Conservation (phyloP, 2,797 vertebrate genomes). For the Schizopygopsis pylzovi region DNA sequence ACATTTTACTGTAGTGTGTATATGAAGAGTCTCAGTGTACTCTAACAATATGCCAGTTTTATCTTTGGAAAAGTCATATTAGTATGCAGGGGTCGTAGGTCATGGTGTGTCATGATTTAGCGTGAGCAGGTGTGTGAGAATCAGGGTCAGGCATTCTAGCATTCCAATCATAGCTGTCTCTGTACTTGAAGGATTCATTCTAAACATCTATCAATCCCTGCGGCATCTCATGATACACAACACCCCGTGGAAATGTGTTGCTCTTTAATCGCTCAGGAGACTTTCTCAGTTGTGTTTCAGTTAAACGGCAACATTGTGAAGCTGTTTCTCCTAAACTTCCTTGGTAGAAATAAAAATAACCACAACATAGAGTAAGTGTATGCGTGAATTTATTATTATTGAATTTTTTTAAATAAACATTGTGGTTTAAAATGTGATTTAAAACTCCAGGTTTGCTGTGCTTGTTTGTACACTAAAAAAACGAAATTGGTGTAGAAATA, state of each 20-base stretch:
- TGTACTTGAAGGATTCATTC: neutral
- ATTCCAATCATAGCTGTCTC: slow-evolving; percentile 7
- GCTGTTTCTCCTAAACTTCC: neutral
- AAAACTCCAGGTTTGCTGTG: neutral
- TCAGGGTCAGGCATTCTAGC: neutral
- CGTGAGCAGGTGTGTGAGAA: neutral
- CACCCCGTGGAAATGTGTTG: neutral
- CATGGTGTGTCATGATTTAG: neutral
- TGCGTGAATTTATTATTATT: no score
- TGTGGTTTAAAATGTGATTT: no score
- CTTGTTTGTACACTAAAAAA: neutral
- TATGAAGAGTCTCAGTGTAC: neutral
- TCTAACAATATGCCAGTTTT: neutral
- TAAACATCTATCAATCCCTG: neutral
- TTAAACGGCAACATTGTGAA: neutral
- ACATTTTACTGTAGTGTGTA: neutral
- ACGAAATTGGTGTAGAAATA: neutral
- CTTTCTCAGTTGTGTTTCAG: neutral
- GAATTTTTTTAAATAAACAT: no score
- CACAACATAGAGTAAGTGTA: neutral
- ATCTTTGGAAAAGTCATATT: neutral
- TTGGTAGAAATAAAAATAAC: neutral
- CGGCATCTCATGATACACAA: neutral
- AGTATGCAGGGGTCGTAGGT: neutral
- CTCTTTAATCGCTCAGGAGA: neutral